Evolutionary conservation across 2,797 vertebrate genomes (phyloP).

Genomic region (Gobionotothen gibberifrons): DNA sequence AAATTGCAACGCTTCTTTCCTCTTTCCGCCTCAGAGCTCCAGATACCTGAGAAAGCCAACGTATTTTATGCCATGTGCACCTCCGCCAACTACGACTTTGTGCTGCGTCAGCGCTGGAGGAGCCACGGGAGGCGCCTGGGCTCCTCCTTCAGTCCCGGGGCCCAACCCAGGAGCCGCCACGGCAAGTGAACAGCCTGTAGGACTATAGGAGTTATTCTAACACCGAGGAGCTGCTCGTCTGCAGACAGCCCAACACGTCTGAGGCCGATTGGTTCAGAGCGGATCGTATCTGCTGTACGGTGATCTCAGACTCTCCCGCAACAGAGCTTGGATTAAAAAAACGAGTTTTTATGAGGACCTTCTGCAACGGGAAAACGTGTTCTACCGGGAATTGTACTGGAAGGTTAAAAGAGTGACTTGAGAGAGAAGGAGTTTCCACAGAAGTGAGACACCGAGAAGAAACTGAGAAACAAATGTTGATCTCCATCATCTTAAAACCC

Average conservation of each 20-base stretch:
- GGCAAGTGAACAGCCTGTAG: conserved; percentile 63
- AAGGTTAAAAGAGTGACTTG: background rate
- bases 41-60: conserved; percentile 91
- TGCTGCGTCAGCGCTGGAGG: conserved; percentile 83
- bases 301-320: background rate
- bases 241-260: background rate
- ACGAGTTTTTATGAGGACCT: background rate
- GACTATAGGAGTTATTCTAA: background rate
- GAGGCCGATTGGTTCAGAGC: background rate
- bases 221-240: conserved; percentile 9
- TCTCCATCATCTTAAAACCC: background rate
- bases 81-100: conserved; percentile 86
- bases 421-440: background rate
- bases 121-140: conserved; percentile 52
- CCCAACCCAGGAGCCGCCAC: conserved; percentile 45
- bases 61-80: conserved; percentile 95
- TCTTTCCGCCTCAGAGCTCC: conserved; percentile 82
- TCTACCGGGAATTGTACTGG: background rate
- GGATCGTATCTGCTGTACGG: background rate
- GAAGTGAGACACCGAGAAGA: conserved; percentile 1
- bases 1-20: background rate
- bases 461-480: background rate
- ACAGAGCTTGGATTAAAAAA: conserved; percentile 14
- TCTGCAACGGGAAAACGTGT: background rate
- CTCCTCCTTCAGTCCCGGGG: conserved; percentile 68